Evolutionary conservation across 1,140 invertebrate genomes (phyloP), one percentile per base, ranked within the genome.

Genomic region (Drosophila biarmipes): DNA sequence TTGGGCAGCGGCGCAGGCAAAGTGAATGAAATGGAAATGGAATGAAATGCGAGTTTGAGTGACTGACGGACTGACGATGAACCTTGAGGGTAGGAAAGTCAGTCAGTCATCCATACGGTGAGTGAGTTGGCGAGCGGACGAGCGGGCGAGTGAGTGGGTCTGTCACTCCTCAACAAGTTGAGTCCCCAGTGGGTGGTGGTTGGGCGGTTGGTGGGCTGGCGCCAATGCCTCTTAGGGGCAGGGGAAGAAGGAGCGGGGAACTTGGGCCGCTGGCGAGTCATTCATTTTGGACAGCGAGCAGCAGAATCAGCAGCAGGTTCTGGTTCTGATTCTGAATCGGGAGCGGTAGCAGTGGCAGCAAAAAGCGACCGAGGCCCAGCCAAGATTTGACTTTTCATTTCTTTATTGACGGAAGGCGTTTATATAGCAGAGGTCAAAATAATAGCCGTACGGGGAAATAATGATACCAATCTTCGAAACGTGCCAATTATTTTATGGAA

Each of bases 361-460:
- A 29, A 29, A 29, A 63, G 35, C 24, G 27, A 49, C 63, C 46
- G 27, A 55, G 68, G 49, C 31, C 17, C 40, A 40, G 38, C 34
- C 56, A 42, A 57, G 45, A 66, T 57, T 74, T 73, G 73, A 80
- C 77, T 86, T 80, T 86, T 78, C 68, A 85, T 77, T 85, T 85
- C 62, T 52, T 63, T 58, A 77, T 62, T 80, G 56, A 55, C 34
- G 40, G 35, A 27, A 53, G 56, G 51, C 37, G 62, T 53, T 55
- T n/a, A 27, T 54, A 73, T 57, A 64, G 57, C 10, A 7, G 15
- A 10, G 58, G 43, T 10, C 2, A 34, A 19, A 6, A 10, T 29
- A 6, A 19, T 67, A 63, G 3, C 29, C 6, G 6, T 21, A 6
- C 14, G 0, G 15, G 1, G 4, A n/a, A 31, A 2, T 0, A 29